These are phyloP conservation scores for Nephrocerus scutellatus DNA, from an alignment of 2,888 invertebrate species.

Conservation along the genomic window DNA sequence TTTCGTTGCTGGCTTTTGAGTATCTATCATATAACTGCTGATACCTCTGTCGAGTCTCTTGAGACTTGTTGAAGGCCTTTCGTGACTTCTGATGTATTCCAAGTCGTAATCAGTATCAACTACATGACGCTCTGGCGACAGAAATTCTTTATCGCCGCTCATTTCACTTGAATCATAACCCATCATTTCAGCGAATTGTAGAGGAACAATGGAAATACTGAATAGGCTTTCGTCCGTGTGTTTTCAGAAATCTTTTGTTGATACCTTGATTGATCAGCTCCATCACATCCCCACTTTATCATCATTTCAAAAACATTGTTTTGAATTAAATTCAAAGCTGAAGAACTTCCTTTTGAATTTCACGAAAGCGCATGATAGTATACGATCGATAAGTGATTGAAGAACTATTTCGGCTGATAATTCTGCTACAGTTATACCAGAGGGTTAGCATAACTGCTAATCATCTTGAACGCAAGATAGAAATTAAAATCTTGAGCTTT, in stretches of 20 bases:
- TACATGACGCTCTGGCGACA: too few species aligned
- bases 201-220: too few species aligned
- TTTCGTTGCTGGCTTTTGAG: too few species aligned
- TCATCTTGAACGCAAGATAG: conserved; percentile 3
- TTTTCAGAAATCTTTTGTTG: conserved; percentile 6
- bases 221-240: conserved; percentile 1
- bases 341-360: not conserved
- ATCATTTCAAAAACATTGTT: conserved; percentile 1
- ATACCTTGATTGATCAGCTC: not conserved
- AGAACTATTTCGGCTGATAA: conserved; percentile 2
- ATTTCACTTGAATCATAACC: too few species aligned
- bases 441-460: conserved; percentile 5
- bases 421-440: conserved; percentile 1
- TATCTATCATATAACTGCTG: too few species aligned
- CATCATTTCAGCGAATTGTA: too few species aligned
- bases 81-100: too few species aligned
- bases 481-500: conserved; percentile 2
- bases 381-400: conserved; percentile 6
- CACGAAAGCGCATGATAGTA: too few species aligned
- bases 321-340: not conserved
- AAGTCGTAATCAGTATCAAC: too few species aligned
- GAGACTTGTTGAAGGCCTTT: too few species aligned
- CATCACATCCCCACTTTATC: conserved; percentile 1
- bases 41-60: too few species aligned
- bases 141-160: too few species aligned